A percentile compares a stretch with the other conserved stretches of the same genome.
These are phyloP conservation scores for Mergus octosetaceus DNA, from an alignment of 2,797 vertebrate species.

Conservation along the genomic window DNA sequence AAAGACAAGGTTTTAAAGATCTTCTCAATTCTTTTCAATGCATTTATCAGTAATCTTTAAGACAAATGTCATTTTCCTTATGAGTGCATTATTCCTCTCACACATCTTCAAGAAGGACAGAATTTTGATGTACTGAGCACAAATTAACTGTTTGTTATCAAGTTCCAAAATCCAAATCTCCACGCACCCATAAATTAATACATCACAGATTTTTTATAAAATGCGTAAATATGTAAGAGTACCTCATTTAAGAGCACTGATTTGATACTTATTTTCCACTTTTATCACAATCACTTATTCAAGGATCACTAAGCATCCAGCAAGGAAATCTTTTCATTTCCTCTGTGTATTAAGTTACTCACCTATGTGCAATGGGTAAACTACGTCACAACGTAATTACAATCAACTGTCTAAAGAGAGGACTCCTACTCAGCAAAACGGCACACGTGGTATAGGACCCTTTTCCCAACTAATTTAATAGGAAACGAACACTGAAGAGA, in stretches of 20 bases:
- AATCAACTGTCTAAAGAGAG: neutral
- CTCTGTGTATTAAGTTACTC: neutral
- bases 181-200: neutral
- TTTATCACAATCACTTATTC: neutral
- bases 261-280: neutral
- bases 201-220: neutral
- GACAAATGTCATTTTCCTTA: neutral
- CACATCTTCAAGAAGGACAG: neutral
- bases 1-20: neutral
- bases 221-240: neutral
- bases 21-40: neutral
- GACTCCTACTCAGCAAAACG: neutral
- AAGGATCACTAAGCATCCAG: neutral
- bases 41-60: neutral
- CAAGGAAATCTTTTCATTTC: neutral
- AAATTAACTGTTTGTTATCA: neutral
- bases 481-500: neutral
- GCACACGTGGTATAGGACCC: rapidly evolving
- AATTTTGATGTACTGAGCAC: neutral
- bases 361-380: neutral
- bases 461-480: neutral
- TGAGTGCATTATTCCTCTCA: neutral
- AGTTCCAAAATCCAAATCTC: neutral
- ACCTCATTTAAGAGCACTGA: neutral
- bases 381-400: neutral